phyloP scores from a whole-genome alignment of 2,797 vertebrate species.

The Loriculus beryllinus region DNA sequence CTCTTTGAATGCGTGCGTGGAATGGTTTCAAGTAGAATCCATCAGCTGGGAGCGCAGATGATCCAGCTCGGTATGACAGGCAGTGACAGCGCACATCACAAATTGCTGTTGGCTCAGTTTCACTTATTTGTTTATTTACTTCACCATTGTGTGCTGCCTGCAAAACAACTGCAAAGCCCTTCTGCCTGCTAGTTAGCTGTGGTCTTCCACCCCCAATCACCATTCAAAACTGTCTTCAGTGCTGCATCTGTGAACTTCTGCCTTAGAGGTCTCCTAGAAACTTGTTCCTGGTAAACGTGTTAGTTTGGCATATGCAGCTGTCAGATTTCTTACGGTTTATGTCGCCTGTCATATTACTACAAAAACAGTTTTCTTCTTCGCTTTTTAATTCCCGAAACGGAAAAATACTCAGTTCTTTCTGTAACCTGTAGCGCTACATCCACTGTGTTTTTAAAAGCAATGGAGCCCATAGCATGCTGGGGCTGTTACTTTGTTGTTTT shows the following conservation, averaged over 20 bases:
- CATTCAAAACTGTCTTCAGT: background rate
- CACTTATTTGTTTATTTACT: conserved; percentile 63
- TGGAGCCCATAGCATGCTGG: background rate
- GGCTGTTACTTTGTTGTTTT: conserved; percentile 14
- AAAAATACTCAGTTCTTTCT: background rate
- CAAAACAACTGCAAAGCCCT: conserved; percentile 50
- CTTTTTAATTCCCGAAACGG: background rate
- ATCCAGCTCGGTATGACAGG: conserved; percentile 55
- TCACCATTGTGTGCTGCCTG: background rate
- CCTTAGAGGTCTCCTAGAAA: background rate
- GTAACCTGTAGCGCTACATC: background rate
- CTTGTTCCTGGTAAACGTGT: background rate
- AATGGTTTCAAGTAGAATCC: conserved; percentile 16
- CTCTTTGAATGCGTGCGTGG: background rate
- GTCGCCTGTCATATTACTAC: conserved; percentile 8
- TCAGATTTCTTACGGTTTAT: conserved; percentile 37
- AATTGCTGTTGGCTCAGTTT: conserved; percentile 38
- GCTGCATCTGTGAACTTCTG: conserved; percentile 36
- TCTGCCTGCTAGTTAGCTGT: background rate
- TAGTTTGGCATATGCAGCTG: conserved; percentile 7
- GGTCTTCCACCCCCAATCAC: background rate
- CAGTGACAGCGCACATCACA: conserved; percentile 32
- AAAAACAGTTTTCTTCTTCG: conserved; percentile 4
- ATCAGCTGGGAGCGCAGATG: conserved; percentile 49
- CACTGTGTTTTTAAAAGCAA: background rate